Conservation (phyloP, 2,113 vertebrate species). For the Ancistrus triradiatus region DNA sequence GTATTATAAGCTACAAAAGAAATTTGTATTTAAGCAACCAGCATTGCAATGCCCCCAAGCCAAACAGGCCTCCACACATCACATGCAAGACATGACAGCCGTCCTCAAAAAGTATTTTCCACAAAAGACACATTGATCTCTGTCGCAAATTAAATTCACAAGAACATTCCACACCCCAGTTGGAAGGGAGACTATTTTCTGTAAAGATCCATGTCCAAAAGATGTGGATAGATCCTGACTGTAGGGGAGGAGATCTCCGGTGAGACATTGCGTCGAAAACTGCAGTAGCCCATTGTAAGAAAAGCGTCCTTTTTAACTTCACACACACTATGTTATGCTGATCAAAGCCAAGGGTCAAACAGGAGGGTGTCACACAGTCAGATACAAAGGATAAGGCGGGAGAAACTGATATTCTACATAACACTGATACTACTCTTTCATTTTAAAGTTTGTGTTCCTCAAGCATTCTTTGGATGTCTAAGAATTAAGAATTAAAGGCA, state of each 20-base stretch:
- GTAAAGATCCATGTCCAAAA: constrained; percentile 34
- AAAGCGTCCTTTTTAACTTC: neutral
- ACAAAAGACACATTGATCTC: constrained; percentile 8
- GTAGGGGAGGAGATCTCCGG: neutral
- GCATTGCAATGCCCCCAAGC: neutral
- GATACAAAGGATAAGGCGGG: constrained; percentile 2
- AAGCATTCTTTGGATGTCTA: too few species aligned
- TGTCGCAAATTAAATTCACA: constrained; percentile 21
- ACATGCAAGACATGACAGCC: neutral
- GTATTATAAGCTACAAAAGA: too few species aligned
- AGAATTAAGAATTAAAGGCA: too few species aligned
- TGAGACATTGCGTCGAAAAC: constrained; percentile 28
- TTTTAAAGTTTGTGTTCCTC: too few species aligned
- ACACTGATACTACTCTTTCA: too few species aligned
- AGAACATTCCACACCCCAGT: neutral
- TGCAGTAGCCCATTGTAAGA: constrained; percentile 23
- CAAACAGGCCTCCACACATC: neutral
- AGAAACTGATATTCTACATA: neutral
- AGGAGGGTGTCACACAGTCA: neutral
- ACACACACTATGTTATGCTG: constrained; percentile 8
- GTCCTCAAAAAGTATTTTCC: neutral
- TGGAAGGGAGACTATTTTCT: constrained; percentile 3
- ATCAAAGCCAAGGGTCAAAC: constrained; percentile 34
- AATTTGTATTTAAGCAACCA: too few species aligned
- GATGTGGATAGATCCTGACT: constrained; percentile 50